Percentiles rank a stretch among this genome's conserved stretches.
Evolutionary conservation across 2,113 vertebrate genomes (phyloP).

Genomic region (Origma solitaria): DNA sequence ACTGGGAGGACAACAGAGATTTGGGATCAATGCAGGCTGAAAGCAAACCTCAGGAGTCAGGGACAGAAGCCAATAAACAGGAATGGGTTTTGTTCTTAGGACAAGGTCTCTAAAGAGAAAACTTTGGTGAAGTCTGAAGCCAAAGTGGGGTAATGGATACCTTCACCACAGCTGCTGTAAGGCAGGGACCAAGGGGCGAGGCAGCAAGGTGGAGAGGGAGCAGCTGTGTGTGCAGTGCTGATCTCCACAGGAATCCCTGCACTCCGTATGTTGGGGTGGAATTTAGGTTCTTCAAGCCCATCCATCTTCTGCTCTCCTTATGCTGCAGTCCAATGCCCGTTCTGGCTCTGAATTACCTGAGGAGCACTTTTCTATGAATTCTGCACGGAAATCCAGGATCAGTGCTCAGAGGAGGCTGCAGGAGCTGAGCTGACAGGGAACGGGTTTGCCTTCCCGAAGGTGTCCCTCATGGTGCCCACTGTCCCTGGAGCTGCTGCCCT

Average conservation of each 20-base stretch:
- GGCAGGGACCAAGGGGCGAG: neutral
- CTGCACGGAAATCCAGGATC: neutral
- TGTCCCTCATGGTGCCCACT: neutral
- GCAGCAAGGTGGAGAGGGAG: neutral
- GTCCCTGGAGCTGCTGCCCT: neutral
- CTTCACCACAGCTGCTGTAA: neutral
- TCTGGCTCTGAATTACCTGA: neutral
- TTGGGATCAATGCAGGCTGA: neutral
- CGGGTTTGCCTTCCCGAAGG: neutral
- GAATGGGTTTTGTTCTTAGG: neutral
- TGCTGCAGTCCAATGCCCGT: neutral
- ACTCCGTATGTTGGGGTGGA: rapidly evolving
- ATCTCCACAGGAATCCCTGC: neutral
- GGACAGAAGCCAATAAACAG: neutral
- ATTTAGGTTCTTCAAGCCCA: neutral
- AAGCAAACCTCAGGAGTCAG: neutral
- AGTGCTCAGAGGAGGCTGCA: neutral
- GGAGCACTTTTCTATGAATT: no score
- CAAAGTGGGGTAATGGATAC: neutral
- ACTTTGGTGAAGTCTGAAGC: neutral
- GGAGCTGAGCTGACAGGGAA: neutral
- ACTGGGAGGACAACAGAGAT: neutral
- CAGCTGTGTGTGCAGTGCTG: neutral
- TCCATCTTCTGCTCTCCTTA: neutral
- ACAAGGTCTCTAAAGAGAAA: neutral